Base-by-base conservation (phyloP, 2,888 invertebrate genomes). In the Drosophila gaucha region DNA sequence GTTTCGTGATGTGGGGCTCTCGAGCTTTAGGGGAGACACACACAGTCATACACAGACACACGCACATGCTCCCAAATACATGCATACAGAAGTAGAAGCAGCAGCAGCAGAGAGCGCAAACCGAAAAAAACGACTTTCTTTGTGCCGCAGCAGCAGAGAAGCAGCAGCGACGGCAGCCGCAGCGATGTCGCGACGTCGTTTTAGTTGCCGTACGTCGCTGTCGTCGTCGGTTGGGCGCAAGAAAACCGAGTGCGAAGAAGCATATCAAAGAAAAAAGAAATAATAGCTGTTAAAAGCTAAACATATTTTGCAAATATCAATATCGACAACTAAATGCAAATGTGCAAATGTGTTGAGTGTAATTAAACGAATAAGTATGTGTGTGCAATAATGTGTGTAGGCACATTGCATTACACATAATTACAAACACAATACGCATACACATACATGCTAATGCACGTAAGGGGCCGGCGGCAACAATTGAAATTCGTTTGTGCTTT, bases 201-300 rank as follows among this genome's bases (percentile, higher is more conserved):
- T 86, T 67, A 86, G 70, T 84, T 78, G 80, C 82, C 82, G 85
- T 88, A 84, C 86, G 80, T 80, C 85, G 86, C 77, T 78, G 76
- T 84, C 80, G 80, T 71, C 80, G 86, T 88, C 87, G 84, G 83
- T 75, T 87, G 73, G 68, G 74, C 77, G 80, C 74, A 78, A 78
- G 80, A 80, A 80, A 80, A 67, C 70, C 74, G 80, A 78, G 72
- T 72, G 79, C 74, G 63, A 58, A 73, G 26, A 22, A 71, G 49
- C 31, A 59, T 30, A 60, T 59, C 31, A 38, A 47, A 59, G 59
- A 64, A 55, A 44, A 35, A 20, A 43, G 26, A 12, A 59, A 44
- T 26, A 47, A 33, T 12, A 36, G 9, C 22, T 49, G 41, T 18
- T 24, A 31, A 47, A 58, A 59, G 47, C 36, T 59, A 49, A 66